These are phyloP conservation scores for Streptopelia turtur DNA, from an alignment of 2,797 vertebrate species.

Conservation along the genomic window DNA sequence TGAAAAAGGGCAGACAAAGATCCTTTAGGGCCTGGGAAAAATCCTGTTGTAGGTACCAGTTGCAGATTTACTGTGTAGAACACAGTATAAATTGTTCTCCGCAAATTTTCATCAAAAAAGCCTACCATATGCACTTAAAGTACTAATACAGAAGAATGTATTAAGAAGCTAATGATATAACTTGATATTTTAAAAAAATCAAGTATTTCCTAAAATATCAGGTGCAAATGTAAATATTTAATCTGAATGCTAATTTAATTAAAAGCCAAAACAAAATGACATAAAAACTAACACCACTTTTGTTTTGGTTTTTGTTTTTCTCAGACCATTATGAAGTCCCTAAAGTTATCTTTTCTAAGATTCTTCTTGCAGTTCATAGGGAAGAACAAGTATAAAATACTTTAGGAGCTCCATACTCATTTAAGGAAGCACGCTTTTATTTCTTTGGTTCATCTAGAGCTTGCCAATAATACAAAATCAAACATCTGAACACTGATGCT, in stretches of 20 bases:
- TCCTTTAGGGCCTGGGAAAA: too few species aligned
- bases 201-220: slow-evolving; percentile 33
- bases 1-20: too few species aligned
- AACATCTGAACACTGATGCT: not conserved
- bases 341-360: not conserved
- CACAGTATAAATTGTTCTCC: not conserved
- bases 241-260: not conserved
- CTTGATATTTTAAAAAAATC: not conserved
- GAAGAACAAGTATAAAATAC: not conserved
- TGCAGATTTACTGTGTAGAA: too few species aligned
- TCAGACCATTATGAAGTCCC: not conserved
- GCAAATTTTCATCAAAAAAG: slow-evolving; percentile 24
- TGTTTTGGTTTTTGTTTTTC: not conserved
- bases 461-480: not conserved
- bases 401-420: not conserved
- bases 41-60: too few species aligned
- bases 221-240: not conserved
- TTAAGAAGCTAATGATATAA: slow-evolving; percentile 5
- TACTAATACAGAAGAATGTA: slow-evolving; percentile 10
- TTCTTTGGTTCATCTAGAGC: not conserved
- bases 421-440: not conserved
- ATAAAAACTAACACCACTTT: not conserved
- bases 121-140: not conserved
- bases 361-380: not conserved
- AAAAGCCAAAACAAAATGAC: not conserved